Base-by-base conservation (phyloP, 1,140 invertebrate species). In the Zelostemma sp. region DNA sequence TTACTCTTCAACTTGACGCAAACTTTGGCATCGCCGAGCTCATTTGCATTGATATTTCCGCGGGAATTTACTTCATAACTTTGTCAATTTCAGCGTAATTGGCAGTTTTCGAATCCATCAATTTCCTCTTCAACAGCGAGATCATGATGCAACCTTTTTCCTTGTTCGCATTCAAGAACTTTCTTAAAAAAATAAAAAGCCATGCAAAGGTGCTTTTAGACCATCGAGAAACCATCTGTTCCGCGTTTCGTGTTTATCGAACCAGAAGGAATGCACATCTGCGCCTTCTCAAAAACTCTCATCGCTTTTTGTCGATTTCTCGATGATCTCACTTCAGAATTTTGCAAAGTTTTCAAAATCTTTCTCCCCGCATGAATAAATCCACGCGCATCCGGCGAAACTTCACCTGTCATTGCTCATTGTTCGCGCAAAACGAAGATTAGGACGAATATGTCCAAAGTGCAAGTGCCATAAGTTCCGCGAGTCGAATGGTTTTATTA, bases 1-100 rank as follows among this genome's bases (percentile, higher is more conserved):
- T 70, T 70, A 70, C 61, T 70, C 61, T 70, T 70, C 57, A 70
- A 65, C 68, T 65, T 70, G 68, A 70, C 61, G 63, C n/a, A 46
- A 61, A 54, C 21, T 35, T 43, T 57, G 47, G 28, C 12, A 31
- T 38, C 55, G 45, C 47, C 15, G 25, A 45, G 28, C 12, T 53
- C 35, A 57, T 68, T 51, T 58, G 25, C 49, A 14, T 18, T 56
- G 12, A 46, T 16, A 47, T 47, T 16, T 14, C 8, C 8, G 11
- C 3, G 33, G 33, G 6, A 9, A 9, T n/a, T n/a, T n/a, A n/a
- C 33, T 35, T 9, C n/a, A 43, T 17, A 38, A 38, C 2, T 14
- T 38, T n/a, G 9, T 38, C 9, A 38, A 5, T 4, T 38, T 38
- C n/a, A 5, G 35, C n/a, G 12, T 14, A 38, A 38, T 38, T 11